These are phyloP conservation scores for Oxyruncus cristatus DNA, from an alignment of 2,113 vertebrate species.

Conservation along the genomic window DNA sequence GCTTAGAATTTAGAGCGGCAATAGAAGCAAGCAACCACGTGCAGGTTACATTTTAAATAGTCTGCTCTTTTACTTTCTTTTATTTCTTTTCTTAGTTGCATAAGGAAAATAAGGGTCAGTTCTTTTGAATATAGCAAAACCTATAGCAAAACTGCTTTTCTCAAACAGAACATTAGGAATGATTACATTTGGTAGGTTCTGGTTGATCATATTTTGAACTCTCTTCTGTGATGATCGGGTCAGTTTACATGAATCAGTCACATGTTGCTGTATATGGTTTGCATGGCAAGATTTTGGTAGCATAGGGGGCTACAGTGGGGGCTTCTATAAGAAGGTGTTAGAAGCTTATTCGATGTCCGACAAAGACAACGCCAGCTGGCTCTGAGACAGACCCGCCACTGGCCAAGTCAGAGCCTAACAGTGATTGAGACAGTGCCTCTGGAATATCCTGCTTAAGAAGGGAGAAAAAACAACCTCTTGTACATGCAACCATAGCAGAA, in stretches of 20 bases:
- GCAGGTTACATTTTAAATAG: not conserved
- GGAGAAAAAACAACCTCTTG: not conserved
- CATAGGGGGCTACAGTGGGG: not conserved
- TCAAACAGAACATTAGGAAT: not conserved
- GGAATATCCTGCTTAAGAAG: not conserved
- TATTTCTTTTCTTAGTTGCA: not conserved
- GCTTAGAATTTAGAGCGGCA: not conserved
- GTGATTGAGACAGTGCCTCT: not conserved
- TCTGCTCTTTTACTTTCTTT: not conserved
- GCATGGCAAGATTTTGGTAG: not conserved
- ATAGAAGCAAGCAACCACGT: not conserved
- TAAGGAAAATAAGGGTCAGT: not conserved
- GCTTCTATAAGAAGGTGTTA: not conserved
- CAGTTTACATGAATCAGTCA: not conserved
- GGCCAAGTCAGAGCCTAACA: not conserved
- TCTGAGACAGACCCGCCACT: not conserved
- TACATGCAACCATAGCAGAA: not conserved
- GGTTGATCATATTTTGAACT: not conserved
- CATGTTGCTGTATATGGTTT: not conserved
- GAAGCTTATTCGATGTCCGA: not conserved
- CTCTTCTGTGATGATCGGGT: not conserved
- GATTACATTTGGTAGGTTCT: not conserved
- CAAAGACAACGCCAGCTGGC: not conserved
- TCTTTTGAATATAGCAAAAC: not conserved
- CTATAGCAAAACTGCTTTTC: not conserved